These are phyloP conservation scores for Dendrocopos noguchii DNA, from an alignment of 2,113 vertebrate species.

Conservation along the genomic window DNA sequence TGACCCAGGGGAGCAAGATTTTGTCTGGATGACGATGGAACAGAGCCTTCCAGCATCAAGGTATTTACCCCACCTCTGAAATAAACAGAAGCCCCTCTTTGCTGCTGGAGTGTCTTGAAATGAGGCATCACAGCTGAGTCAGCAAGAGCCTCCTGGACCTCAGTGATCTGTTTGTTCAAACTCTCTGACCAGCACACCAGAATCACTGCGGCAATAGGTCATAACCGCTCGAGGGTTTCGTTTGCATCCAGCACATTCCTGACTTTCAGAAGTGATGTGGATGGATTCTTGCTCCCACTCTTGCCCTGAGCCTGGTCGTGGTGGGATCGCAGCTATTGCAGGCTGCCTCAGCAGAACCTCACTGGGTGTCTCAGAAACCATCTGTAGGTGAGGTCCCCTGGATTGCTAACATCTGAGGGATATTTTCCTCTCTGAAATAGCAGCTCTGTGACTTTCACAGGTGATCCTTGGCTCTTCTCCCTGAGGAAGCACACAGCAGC, in stretches of 20 bases:
- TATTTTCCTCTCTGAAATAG: neutral
- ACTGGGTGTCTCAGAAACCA: neutral
- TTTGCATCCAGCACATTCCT: neutral
- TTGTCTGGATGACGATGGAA: neutral
- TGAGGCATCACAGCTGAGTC: neutral
- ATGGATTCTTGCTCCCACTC: neutral
- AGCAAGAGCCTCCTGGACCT: neutral
- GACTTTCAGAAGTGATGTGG: fast-evolving
- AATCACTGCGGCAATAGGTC: neutral
- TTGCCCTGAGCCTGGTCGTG: neutral
- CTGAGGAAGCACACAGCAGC: neutral
- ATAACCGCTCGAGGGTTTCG: neutral
- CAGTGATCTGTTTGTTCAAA: neutral
- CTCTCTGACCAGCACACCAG: neutral
- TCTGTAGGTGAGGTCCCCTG: neutral
- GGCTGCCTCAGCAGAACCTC: neutral
- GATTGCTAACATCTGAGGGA: neutral
- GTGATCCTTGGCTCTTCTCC: neutral
- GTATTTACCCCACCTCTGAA: neutral
- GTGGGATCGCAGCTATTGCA: neutral
- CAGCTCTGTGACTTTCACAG: neutral
- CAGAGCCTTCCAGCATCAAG: neutral
- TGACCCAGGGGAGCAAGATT: neutral
- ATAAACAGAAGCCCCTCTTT: neutral
- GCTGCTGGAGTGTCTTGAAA: neutral